Percentiles rank a stretch among this genome's conserved stretches.
Evolutionary conservation across 2,888 invertebrate species (phyloP).

Genomic region (Leptura quadrifasciata): DNA sequence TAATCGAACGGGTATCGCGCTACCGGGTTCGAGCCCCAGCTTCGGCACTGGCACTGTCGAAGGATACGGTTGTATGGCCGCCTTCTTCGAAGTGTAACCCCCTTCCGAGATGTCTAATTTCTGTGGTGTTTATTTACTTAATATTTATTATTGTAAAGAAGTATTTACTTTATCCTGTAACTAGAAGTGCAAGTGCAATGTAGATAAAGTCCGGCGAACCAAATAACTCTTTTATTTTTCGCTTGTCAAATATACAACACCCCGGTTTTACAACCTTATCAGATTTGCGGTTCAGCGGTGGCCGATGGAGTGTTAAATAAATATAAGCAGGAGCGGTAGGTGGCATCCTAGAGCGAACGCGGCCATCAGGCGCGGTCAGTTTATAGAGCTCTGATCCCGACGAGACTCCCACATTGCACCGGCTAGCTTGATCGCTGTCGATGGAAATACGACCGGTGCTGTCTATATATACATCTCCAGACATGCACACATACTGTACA

Average conservation of each 20-base stretch:
- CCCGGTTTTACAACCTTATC: slow-evolving; percentile 20
- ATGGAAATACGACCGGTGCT: slow-evolving; percentile 44
- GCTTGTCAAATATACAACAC: not conserved
- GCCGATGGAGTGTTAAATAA: slow-evolving; percentile 35
- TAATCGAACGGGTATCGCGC: too few species aligned
- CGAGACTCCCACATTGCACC: slow-evolving; percentile 45
- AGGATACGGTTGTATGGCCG: too few species aligned
- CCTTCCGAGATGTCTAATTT: too few species aligned
- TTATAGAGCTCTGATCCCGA: slow-evolving; percentile 43
- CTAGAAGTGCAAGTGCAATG: too few species aligned
- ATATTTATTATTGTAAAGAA: too few species aligned
- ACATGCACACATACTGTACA: slow-evolving; percentile 42
- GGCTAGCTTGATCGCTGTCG: slow-evolving; percentile 48
- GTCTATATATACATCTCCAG: slow-evolving; percentile 42
- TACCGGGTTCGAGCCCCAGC: too few species aligned
- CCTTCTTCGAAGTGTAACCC: too few species aligned
- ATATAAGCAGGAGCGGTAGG: slow-evolving; percentile 41
- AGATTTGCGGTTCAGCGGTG: slow-evolving; percentile 21
- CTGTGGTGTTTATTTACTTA: too few species aligned
- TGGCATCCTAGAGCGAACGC: slow-evolving; percentile 43
- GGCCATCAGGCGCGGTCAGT: slow-evolving; percentile 47
- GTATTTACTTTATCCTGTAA: too few species aligned
- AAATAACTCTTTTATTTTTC: too few species aligned
- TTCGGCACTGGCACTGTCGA: too few species aligned
- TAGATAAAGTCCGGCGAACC: too few species aligned